A percentile compares a stretch with the other conserved stretches of the same genome.
Conservation (phyloP, 2,888 invertebrate species). For the Anoplius nigerrimus region DNA sequence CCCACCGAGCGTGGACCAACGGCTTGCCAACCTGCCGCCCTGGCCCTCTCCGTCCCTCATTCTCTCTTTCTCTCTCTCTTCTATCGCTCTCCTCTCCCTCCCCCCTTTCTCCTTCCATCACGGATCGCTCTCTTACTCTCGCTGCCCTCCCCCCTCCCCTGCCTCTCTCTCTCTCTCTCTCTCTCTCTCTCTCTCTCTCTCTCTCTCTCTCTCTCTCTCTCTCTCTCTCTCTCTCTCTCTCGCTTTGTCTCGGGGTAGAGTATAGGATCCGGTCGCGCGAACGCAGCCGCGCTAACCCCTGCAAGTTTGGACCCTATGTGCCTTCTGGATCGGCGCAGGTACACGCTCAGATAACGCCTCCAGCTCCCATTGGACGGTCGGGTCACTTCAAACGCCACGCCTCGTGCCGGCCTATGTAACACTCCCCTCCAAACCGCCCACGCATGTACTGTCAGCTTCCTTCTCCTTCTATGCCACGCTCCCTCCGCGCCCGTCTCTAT, state of each 20-base stretch:
- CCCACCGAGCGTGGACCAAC: conserved; percentile 61
- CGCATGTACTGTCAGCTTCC: conserved; percentile 15
- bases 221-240: conserved; percentile 16
- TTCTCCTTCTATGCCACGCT: background rate
- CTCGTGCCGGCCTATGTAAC: conserved; percentile 37
- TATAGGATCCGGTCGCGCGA: conserved; percentile 4
- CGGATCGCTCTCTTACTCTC: background rate
- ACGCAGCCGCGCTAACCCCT: conserved; percentile 1
- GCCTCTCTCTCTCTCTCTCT: background rate
- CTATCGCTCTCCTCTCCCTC: conserved; percentile 33
- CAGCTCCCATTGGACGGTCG: conserved; percentile 52
- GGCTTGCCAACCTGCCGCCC: conserved; percentile 50
- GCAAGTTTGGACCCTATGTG: conserved; percentile 11
- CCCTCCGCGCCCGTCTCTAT: conserved; percentile 18
- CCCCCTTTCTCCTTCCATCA: conserved; percentile 19
- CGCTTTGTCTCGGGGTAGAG: conserved; percentile 6
- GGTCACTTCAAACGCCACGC: conserved; percentile 48
- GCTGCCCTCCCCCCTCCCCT: background rate
- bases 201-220: conserved; percentile 18
- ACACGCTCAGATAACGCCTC: conserved; percentile 55
- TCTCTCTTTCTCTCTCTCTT: conserved; percentile 33
- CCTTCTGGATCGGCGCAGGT: conserved; percentile 15
- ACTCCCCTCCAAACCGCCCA: conserved; percentile 36
- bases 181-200: conserved; percentile 22
- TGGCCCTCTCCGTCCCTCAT: conserved; percentile 33